Percentiles rank a stretch among this genome's conserved stretches.
phyloP scores from a whole-genome alignment of 2,888 invertebrate species.

The Prenolepis imparis region DNA sequence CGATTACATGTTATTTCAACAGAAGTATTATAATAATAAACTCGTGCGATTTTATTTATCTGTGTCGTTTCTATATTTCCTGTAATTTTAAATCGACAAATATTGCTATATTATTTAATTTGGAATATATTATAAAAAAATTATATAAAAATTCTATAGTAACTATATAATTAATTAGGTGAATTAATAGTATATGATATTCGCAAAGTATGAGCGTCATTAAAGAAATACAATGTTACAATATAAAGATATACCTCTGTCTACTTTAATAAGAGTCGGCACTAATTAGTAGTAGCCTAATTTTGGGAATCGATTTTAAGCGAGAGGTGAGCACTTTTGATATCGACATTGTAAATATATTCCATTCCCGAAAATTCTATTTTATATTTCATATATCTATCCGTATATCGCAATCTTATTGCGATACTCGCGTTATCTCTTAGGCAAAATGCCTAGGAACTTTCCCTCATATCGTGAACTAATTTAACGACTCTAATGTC shows the following conservation, averaged over 20 bases:
- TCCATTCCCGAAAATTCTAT: constrained; percentile 10
- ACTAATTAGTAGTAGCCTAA: constrained; percentile 3
- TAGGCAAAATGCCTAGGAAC: background rate
- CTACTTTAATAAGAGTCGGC: constrained; percentile 11
- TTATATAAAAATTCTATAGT: background rate
- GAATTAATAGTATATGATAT: background rate
- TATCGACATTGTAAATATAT: constrained; percentile 26
- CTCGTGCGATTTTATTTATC: constrained; percentile 39
- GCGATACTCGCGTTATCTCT: constrained; percentile 1
- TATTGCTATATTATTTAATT: background rate
- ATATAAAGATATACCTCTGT: constrained; percentile 7
- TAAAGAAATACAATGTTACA: background rate
- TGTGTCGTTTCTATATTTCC: constrained; percentile 10
- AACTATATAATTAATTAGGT: background rate
- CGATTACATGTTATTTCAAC: constrained; percentile 22
- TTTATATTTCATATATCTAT: constrained; percentile 17
- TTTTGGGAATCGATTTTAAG: constrained; percentile 33
- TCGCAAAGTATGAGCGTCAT: constrained; percentile 45
- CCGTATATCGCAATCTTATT: background rate
- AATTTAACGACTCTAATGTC: constrained; percentile 9
- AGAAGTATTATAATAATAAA: constrained; percentile 30
- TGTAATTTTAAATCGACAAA: background rate
- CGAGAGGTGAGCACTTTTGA: constrained; percentile 26
- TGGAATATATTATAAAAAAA: background rate
- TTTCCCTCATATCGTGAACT: background rate